A percentile compares a stretch with the other conserved stretches of the same genome.
These are phyloP conservation scores for Paralvinella palmiformis DNA, from an alignment of 1,140 invertebrate genomes.

Conservation along the genomic window DNA sequence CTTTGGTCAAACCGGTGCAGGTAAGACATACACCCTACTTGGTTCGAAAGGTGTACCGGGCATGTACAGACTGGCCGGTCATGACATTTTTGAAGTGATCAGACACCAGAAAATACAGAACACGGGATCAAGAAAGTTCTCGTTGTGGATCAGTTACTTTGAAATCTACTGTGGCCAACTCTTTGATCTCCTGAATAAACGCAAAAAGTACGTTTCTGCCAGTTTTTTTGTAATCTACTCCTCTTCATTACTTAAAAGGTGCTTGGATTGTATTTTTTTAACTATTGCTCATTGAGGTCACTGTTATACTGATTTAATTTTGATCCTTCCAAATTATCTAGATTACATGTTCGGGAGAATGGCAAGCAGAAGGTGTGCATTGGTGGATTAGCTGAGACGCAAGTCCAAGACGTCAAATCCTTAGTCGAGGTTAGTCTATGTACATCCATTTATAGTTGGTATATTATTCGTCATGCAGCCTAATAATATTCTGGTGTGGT, in stretches of 20 bases:
- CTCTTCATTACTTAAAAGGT: no score
- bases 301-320: neutral
- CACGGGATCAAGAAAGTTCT: constrained; percentile 5
- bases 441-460: no score
- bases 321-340: constrained; percentile 21
- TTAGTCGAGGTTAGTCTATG: constrained; percentile 39
- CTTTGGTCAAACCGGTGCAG: constrained; percentile 22
- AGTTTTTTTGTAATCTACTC: no score
- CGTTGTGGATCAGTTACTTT: constrained; percentile 47
- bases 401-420: constrained; percentile 33
- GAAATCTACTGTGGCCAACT: constrained; percentile 49
- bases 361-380: constrained; percentile 44
- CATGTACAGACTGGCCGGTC: constrained; percentile 40
- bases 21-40: constrained; percentile 22
- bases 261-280: no score
- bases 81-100: constrained; percentile 39
- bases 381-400: constrained; percentile 44
- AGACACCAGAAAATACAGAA: constrained; percentile 30
- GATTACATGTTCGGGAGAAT: constrained; percentile 45
- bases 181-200: constrained; percentile 47
- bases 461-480: no score
- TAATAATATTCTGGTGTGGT: no score
- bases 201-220: constrained; percentile 41
- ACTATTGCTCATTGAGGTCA: no score
- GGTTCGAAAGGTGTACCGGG: constrained; percentile 23